Evolutionary conservation across 2,113 vertebrate species (phyloP).

Genomic region (Pedionomus torquatus): DNA sequence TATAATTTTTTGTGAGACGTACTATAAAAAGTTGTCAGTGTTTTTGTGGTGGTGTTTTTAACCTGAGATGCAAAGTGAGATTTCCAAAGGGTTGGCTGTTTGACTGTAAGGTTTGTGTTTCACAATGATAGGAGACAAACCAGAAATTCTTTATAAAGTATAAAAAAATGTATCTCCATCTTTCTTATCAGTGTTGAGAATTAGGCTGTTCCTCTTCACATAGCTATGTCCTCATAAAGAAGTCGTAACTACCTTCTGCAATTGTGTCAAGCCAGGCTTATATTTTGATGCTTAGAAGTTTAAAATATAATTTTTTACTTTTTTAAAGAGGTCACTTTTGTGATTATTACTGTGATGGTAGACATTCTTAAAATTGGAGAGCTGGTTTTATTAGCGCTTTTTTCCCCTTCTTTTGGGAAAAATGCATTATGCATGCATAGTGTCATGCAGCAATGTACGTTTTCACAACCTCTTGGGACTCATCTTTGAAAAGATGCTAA

Average conservation of each 20-base stretch:
- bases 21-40: background rate
- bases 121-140: background rate
- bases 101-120: background rate
- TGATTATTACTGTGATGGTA: background rate
- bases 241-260: background rate
- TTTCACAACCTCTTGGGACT: background rate
- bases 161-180: background rate
- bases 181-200: background rate
- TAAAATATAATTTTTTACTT: background rate
- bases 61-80: background rate
- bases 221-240: background rate
- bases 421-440: background rate
- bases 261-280: background rate
- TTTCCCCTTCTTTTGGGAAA: background rate
- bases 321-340: background rate
- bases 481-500: accelerated
- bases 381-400: background rate
- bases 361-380: background rate
- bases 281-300: background rate
- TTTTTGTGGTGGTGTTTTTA: background rate
- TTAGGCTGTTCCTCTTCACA: background rate
- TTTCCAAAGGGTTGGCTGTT: background rate
- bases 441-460: background rate
- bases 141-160: background rate
- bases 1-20: background rate